Percentiles rank a stretch among this genome's conserved stretches.
These are phyloP conservation scores for Brachionichthys hirsutus DNA, from an alignment of 2,113 vertebrate species.

Conservation along the genomic window DNA sequence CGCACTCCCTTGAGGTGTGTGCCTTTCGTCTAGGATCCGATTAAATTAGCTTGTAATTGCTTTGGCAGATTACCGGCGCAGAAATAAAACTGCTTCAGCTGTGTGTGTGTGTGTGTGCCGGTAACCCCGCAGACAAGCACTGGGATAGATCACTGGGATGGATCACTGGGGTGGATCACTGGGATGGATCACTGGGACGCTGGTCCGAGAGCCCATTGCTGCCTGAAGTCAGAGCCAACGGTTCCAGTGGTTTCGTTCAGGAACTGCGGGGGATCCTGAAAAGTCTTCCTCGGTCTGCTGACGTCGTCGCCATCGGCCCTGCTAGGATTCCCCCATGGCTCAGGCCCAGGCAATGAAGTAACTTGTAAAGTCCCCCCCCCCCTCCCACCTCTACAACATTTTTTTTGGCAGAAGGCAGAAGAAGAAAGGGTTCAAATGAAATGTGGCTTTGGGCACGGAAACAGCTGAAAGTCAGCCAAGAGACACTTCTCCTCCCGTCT, in stretches of 20 bases:
- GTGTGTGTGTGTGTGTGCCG: constrained; percentile 34
- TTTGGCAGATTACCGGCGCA: constrained; percentile 14
- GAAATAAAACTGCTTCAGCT: constrained; percentile 52
- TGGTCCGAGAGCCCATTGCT: neutral
- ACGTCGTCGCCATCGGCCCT: constrained; percentile 48
- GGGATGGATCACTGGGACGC: constrained; percentile 24
- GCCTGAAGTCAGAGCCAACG: constrained; percentile 26
- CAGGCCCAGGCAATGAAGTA: constrained; percentile 64
- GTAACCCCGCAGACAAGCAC: constrained; percentile 61
- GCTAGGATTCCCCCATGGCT: constrained; percentile 70
- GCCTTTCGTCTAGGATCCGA: constrained; percentile 17
- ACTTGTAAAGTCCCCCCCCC: constrained; percentile 17
- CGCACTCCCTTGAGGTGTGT: neutral
- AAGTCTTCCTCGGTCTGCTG: constrained; percentile 22
- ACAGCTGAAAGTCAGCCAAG: constrained; percentile 74
- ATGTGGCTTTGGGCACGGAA: constrained; percentile 71
- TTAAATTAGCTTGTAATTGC: constrained; percentile 39
- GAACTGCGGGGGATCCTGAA: constrained; percentile 47
- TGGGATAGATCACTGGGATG: constrained; percentile 23
- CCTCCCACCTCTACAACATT: constrained; percentile 1
- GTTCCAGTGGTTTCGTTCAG: constrained; percentile 19
- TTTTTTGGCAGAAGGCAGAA: constrained; percentile 70
- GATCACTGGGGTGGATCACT: constrained; percentile 35
- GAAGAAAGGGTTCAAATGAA: constrained; percentile 44
- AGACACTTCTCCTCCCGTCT: constrained; percentile 36